Conservation (phyloP, 2,113 vertebrate species). For the Nothocercus nigrocapillus region DNA sequence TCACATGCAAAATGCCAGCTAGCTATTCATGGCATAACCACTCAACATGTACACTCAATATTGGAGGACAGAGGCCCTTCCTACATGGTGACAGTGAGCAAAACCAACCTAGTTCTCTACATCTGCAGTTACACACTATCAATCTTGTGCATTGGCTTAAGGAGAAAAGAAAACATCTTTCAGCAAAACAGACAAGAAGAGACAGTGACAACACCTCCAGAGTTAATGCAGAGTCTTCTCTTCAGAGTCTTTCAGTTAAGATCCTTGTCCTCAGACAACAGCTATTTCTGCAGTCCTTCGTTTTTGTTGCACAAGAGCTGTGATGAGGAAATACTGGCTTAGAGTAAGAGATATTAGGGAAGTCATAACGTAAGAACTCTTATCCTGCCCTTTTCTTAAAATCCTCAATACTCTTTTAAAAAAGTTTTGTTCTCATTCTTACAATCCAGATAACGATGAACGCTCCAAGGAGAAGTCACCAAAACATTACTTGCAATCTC, state of each 20-base stretch:
- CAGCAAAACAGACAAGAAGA: slow-evolving; percentile 9
- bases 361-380: slow-evolving; percentile 40
- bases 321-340: slow-evolving; percentile 48
- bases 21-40: background rate
- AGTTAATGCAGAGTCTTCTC: slow-evolving; percentile 35
- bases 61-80: background rate
- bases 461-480: background rate
- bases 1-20: background rate
- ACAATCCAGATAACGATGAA: background rate
- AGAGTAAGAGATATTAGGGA: slow-evolving; percentile 30
- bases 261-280: slow-evolving; percentile 34
- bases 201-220: background rate
- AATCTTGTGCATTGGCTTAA: background rate
- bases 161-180: background rate
- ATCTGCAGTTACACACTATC: background rate
- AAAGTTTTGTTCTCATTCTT: background rate
- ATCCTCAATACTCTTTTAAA: rapidly evolving
- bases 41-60: background rate
- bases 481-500: background rate
- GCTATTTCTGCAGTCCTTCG: slow-evolving; percentile 14
- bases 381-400: background rate
- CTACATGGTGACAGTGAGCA: background rate
- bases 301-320: slow-evolving; percentile 23
- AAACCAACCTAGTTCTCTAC: background rate
- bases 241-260: slow-evolving; percentile 47